Conservation (phyloP, 2,888 invertebrate genomes). For the Horisme vitalbata region DNA sequence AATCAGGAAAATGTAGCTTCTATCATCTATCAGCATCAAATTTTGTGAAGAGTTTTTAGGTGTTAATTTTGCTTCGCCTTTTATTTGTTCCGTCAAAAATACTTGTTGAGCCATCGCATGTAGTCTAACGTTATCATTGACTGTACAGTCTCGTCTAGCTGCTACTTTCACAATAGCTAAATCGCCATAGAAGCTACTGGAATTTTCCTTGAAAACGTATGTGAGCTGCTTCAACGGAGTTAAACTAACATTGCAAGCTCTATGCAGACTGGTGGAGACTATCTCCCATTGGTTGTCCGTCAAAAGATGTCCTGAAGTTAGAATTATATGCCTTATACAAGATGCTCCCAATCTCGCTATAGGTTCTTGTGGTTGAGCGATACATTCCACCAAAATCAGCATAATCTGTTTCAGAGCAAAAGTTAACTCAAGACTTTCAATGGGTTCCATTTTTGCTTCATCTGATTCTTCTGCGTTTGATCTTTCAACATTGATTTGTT, state of each 20-base stretch:
- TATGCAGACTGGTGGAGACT: constrained; percentile 90
- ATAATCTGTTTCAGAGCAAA: constrained; percentile 93
- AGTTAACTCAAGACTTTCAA: constrained; percentile 83
- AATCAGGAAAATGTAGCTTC: constrained; percentile 94
- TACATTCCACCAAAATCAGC: constrained; percentile 93
- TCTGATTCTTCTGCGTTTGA: constrained; percentile 63
- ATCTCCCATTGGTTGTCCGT: constrained; percentile 94
- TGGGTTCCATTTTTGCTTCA: constrained; percentile 75
- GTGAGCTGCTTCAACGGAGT: constrained; percentile 94
- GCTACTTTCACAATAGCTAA: constrained; percentile 96
- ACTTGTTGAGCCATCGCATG: constrained; percentile 96
- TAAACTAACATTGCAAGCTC: constrained; percentile 93
- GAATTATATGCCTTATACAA: constrained; percentile 92
- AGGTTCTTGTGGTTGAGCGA: constrained; percentile 94
- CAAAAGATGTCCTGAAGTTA: constrained; percentile 92
- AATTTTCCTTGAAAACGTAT: constrained; percentile 94
- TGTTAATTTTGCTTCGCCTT: constrained; percentile 62
- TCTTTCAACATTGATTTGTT: constrained; percentile 81
- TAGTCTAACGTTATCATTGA: constrained; percentile 92
- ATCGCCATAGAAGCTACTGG: constrained; percentile 97
- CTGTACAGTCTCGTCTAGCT: constrained; percentile 92
- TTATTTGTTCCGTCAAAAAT: constrained; percentile 83
- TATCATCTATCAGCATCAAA: constrained; percentile 87
- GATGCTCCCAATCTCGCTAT: constrained; percentile 96
- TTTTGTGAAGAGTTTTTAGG: constrained; percentile 68